Evolutionary conservation across 2,113 vertebrate species (phyloP).

Genomic region (Aptenodytes patagonicus): DNA sequence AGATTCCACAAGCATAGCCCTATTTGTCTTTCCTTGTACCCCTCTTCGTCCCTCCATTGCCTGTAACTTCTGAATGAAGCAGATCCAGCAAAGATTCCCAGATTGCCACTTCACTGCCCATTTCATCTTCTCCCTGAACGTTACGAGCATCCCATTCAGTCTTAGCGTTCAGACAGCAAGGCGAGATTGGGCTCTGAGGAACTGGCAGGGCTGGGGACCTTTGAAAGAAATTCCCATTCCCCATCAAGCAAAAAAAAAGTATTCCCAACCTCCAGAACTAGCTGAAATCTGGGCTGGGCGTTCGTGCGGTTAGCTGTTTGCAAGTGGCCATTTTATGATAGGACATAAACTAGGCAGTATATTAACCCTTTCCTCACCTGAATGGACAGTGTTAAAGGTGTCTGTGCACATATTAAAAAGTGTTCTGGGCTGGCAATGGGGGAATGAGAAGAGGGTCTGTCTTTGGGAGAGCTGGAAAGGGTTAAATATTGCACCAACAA

Average conservation of each 20-base stretch:
- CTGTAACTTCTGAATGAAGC: not conserved
- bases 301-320: constrained; percentile 92
- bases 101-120: constrained; percentile 52
- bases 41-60: not conserved
- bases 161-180: constrained; percentile 73
- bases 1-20: not conserved
- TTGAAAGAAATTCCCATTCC: constrained; percentile 2
- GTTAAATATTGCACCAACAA: constrained; percentile 73
- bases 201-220: constrained; percentile 59
- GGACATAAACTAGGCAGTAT: constrained; percentile 63
- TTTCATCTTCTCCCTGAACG: constrained; percentile 75
- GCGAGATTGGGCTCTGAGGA: constrained; percentile 51
- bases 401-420: constrained; percentile 23
- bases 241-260: not conserved
- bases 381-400: constrained; percentile 26
- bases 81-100: constrained; percentile 65
- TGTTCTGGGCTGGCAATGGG: constrained; percentile 42
- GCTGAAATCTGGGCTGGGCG: constrained; percentile 84
- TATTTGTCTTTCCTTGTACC: not conserved
- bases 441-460: constrained; percentile 38
- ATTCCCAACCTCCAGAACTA: constrained; percentile 40
- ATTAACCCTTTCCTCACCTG: constrained; percentile 75
- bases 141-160: constrained; percentile 5
- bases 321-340: constrained; percentile 90
- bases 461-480: constrained; percentile 74